Conservation (phyloP, 2,888 invertebrate species). For the Dryadula phaetusa region DNA sequence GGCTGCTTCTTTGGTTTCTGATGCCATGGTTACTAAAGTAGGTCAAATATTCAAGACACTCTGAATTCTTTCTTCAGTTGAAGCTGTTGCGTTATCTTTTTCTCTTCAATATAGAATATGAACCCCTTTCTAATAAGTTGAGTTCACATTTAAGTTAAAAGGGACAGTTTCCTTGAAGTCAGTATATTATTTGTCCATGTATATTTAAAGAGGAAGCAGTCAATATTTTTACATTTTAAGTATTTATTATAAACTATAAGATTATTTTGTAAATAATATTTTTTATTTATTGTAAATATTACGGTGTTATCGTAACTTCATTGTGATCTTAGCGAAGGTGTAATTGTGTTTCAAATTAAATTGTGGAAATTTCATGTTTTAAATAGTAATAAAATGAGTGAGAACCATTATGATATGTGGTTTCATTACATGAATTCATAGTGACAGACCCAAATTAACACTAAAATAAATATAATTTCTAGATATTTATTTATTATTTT, state of each 20-base stretch:
- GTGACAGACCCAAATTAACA: too few species aligned
- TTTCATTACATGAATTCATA: too few species aligned
- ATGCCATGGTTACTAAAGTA: background rate
- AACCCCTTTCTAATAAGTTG: too few species aligned
- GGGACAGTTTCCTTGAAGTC: too few species aligned
- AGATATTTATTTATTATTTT: too few species aligned
- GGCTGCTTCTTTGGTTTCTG: slow-evolving; percentile 9
- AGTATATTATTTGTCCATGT: too few species aligned
- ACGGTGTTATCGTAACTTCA: slow-evolving; percentile 62
- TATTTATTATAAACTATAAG: slow-evolving; percentile 59
- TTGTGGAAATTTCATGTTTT: slow-evolving; percentile 64
- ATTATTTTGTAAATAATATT: slow-evolving; percentile 70
- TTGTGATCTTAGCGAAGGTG: slow-evolving; percentile 74
- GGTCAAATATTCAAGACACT: background rate
- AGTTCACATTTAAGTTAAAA: too few species aligned
- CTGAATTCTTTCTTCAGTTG: too few species aligned
- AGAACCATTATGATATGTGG: slow-evolving; percentile 53
- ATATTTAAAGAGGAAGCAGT: too few species aligned
- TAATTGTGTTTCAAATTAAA: slow-evolving; percentile 46
- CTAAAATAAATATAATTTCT: too few species aligned
- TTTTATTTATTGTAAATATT: slow-evolving; percentile 76
- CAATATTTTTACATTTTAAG: slow-evolving; percentile 43
- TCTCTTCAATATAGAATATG: too few species aligned
- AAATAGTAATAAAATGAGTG: slow-evolving; percentile 71
- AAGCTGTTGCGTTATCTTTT: too few species aligned